Evolutionary conservation across 2,113 vertebrate genomes (phyloP).

Genomic region (Microcebus griseorufus): DNA sequence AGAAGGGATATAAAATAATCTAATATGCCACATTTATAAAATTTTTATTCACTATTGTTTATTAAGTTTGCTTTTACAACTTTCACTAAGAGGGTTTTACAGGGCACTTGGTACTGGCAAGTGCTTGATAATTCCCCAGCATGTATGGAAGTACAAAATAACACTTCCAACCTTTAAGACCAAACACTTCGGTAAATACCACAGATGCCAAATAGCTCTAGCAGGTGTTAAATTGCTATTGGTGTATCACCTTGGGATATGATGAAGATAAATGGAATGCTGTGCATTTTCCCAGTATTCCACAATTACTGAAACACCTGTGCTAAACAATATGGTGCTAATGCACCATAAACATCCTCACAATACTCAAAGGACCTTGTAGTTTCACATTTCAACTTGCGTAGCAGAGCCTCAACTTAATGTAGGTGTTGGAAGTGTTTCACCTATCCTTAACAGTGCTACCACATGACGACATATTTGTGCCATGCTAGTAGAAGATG

Average conservation of each 20-base stretch:
- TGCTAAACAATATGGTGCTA: slow-evolving; percentile 33
- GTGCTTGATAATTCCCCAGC: slow-evolving; percentile 37
- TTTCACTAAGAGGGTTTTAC: slow-evolving; percentile 56
- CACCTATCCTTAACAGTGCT: neutral
- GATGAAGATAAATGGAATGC: slow-evolving; percentile 65
- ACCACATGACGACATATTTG: neutral
- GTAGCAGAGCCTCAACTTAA: neutral
- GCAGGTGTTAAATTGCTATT: slow-evolving; percentile 76
- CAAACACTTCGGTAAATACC: slow-evolving; percentile 69
- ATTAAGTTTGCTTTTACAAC: slow-evolving; percentile 26
- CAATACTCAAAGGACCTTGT: slow-evolving; percentile 44
- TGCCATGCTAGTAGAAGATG: neutral
- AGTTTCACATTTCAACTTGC: slow-evolving; percentile 28
- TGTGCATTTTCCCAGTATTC: slow-evolving; percentile 57
- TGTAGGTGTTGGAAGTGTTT: neutral
- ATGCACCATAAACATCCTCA: slow-evolving; percentile 49
- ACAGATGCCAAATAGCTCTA: slow-evolving; percentile 70
- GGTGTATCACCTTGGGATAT: slow-evolving; percentile 54
- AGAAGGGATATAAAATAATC: neutral
- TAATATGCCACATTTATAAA: neutral
- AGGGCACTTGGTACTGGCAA: slow-evolving; percentile 36
- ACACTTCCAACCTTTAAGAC: slow-evolving; percentile 72
- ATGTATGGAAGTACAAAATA: slow-evolving; percentile 46
- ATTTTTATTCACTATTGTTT: slow-evolving; percentile 37
- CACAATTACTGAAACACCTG: slow-evolving; percentile 67